These are phyloP conservation scores for Achlya flavicornis DNA, from an alignment of 2,888 invertebrate species.

Conservation along the genomic window DNA sequence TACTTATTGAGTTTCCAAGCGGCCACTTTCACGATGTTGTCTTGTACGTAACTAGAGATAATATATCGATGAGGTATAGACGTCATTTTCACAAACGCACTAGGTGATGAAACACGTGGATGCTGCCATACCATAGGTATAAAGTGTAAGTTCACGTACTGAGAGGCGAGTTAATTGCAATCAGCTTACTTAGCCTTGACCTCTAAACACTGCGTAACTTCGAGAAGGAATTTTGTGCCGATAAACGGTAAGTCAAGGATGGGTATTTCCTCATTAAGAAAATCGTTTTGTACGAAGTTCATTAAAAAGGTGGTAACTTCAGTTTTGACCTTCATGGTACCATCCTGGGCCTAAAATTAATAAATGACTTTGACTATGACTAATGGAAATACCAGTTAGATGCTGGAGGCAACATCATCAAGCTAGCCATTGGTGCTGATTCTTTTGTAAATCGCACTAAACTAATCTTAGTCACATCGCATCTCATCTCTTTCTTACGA, in stretches of 20 bases:
- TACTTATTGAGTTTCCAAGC: too few species aligned
- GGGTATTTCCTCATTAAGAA: constrained; percentile 1
- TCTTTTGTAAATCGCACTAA: too few species aligned
- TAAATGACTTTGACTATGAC: too few species aligned
- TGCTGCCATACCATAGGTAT: too few species aligned
- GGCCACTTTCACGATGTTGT: too few species aligned
- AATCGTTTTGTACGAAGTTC: neutral
- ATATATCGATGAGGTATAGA: too few species aligned
- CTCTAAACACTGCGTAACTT: neutral
- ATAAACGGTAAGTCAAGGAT: neutral
- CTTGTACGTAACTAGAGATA: too few species aligned
- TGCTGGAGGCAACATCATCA: neutral
- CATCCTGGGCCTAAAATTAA: too few species aligned
- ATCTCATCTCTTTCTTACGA: too few species aligned
- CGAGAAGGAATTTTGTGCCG: neutral
- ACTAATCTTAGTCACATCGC: too few species aligned
- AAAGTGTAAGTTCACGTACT: neutral
- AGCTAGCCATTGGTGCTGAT: too few species aligned
- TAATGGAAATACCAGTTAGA: neutral
- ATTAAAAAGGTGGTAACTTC: neutral
- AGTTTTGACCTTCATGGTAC: too few species aligned
- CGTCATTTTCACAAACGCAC: neutral
- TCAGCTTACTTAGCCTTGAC: constrained; percentile 2
- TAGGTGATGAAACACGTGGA: neutral
- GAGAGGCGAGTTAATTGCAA: neutral